Percentiles rank a stretch among this genome's conserved stretches.
phyloP scores from a whole-genome alignment of 1,140 invertebrate species.

The Drosophila navojoa region DNA sequence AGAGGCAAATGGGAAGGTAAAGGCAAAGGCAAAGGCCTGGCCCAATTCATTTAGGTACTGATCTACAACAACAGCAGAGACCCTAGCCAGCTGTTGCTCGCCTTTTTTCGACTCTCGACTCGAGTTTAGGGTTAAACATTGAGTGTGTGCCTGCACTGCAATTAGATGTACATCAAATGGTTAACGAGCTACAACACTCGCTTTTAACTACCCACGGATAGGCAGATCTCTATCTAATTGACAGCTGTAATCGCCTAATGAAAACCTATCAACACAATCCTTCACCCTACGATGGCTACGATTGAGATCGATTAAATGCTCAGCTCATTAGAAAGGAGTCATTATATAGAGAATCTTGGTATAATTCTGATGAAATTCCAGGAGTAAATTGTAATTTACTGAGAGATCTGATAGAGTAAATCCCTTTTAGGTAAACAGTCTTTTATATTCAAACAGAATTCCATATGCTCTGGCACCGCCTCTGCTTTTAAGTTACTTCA shows the following conservation, averaged over 20 bases:
- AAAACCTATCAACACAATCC: constrained; percentile 31
- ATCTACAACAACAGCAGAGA: constrained; percentile 20
- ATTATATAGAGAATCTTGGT: neutral
- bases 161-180: constrained; percentile 32
- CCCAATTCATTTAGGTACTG: constrained; percentile 21
- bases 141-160: constrained; percentile 30
- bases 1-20: neutral
- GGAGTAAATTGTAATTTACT: neutral
- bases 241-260: constrained; percentile 42
- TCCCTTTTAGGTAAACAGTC: neutral
- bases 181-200: constrained; percentile 37
- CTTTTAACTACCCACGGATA: constrained; percentile 23
- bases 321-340: constrained; percentile 40
- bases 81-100: constrained; percentile 64
- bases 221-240: constrained; percentile 33
- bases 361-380: constrained; percentile 3
- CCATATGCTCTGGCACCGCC: neutral
- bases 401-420: neutral
- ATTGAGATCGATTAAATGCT: constrained; percentile 54
- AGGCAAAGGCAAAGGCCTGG: neutral
- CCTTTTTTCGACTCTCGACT: constrained; percentile 22
- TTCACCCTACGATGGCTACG: constrained; percentile 13
- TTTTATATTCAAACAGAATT: neutral
- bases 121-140: neutral
- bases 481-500: neutral